These are phyloP conservation scores for Coelopa frigida DNA, from an alignment of 1,140 invertebrate genomes.

Conservation along the genomic window DNA sequence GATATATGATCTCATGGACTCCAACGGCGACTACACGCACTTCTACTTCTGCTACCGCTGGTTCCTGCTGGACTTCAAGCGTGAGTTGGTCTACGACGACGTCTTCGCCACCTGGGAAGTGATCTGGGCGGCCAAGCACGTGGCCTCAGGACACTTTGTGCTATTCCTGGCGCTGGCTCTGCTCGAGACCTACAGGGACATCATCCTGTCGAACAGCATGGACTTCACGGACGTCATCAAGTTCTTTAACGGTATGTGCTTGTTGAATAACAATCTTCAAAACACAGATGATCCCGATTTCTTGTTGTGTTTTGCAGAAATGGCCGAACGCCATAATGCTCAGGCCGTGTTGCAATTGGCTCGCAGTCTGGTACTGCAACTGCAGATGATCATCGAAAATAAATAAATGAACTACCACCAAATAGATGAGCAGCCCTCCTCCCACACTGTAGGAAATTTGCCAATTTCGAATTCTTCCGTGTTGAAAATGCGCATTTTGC, in stretches of 20 bases:
- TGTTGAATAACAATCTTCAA: neutral
- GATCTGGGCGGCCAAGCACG: conserved; percentile 88
- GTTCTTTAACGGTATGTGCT: conserved; percentile 81
- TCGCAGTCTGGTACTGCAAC: conserved; percentile 73
- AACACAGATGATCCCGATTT: conserved; percentile 1
- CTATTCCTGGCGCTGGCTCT: conserved; percentile 87
- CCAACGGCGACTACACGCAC: conserved; percentile 91
- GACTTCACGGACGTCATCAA: conserved; percentile 97
- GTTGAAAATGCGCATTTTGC: neutral
- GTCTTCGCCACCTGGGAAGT: conserved; percentile 92
- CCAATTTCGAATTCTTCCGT: no score
- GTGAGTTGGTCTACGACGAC: conserved; percentile 85
- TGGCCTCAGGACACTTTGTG: conserved; percentile 82
- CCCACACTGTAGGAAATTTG: no score
- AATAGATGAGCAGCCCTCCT: no score
- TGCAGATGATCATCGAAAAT: conserved; percentile 87
- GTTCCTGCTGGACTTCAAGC: conserved; percentile 66
- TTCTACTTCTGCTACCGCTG: conserved; percentile 97
- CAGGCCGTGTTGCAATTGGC: conserved; percentile 72
- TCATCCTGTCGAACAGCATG: conserved; percentile 91
- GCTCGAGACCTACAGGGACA: conserved; percentile 86
- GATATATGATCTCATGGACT: conserved; percentile 89
- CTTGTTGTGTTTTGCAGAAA: conserved; percentile 61
- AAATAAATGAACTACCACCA: conserved; percentile 52
- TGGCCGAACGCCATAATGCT: conserved; percentile 88